phyloP scores from a whole-genome alignment of 2,888 invertebrate species.

The Lingula anatina region DNA sequence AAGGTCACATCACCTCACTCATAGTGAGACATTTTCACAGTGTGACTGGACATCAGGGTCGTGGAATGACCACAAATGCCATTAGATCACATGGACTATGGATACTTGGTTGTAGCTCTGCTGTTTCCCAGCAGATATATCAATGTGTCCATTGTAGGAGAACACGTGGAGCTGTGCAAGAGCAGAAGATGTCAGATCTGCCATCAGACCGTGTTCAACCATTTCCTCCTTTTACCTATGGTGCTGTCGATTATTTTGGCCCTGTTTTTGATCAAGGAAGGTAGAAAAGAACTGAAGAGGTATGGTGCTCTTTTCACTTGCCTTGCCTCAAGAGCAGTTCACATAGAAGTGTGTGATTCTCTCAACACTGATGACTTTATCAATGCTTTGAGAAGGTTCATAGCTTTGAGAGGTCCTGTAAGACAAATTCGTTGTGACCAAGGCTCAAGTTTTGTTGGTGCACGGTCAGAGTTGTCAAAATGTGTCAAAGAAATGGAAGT shows the following conservation, averaged over 20 bases:
- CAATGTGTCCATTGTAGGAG: slow-evolving; percentile 33
- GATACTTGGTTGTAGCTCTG: slow-evolving; percentile 25
- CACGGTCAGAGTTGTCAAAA: slow-evolving; percentile 9
- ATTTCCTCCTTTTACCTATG: slow-evolving; percentile 27
- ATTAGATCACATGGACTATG: slow-evolving; percentile 25
- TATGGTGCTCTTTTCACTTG: slow-evolving; percentile 38
- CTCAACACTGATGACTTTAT: slow-evolving; percentile 18
- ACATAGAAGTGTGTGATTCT: slow-evolving; percentile 21
- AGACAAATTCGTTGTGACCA: slow-evolving; percentile 11
- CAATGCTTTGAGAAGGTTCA: slow-evolving; percentile 14
- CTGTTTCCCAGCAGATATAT: slow-evolving; percentile 16
- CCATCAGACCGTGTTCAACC: slow-evolving; percentile 30
- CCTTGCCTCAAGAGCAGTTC: slow-evolving; percentile 29
- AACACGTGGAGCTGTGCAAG: slow-evolving; percentile 13
- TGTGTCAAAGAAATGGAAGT: slow-evolving; percentile 8
- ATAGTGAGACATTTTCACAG: slow-evolving; percentile 17
- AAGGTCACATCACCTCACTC: slow-evolving; percentile 12
- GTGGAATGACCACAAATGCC: slow-evolving; percentile 15
- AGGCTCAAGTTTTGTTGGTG: slow-evolving; percentile 18
- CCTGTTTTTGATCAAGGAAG: slow-evolving; percentile 27
- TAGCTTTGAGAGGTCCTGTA: slow-evolving; percentile 15
- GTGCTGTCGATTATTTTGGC: slow-evolving; percentile 42
- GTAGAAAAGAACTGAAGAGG: slow-evolving; percentile 28
- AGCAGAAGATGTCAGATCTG: slow-evolving; percentile 38
- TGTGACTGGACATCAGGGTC: slow-evolving; percentile 12